These are phyloP conservation scores for Danio jaintianensis DNA, from an alignment of 2,797 vertebrate genomes.

Conservation along the genomic window DNA sequence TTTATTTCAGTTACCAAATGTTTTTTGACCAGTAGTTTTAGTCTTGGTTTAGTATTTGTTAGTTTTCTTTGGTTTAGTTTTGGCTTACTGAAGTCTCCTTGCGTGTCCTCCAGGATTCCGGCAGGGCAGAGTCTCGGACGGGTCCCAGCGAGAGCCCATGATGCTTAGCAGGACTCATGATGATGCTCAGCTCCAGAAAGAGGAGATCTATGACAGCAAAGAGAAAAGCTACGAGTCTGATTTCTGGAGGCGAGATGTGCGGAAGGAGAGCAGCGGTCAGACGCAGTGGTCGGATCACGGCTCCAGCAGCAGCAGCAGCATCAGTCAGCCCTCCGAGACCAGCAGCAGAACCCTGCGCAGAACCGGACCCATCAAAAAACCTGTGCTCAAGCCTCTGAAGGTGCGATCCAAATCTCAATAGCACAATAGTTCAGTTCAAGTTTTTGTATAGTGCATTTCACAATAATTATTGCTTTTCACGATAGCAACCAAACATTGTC, in stretches of 20 bases:
- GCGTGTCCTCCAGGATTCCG: constrained; percentile 66
- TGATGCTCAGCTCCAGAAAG: constrained; percentile 22
- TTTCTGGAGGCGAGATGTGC: constrained; percentile 88
- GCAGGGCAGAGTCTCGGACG: constrained; percentile 79
- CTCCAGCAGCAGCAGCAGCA: constrained; percentile 71
- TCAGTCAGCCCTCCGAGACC: constrained; percentile 83
- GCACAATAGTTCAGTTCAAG: too few relatives aligned
- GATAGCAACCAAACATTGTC: too few relatives aligned
- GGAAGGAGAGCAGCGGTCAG: constrained; percentile 77
- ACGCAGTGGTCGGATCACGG: constrained; percentile 82
- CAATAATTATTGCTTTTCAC: too few relatives aligned
- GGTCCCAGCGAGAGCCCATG: constrained; percentile 71
- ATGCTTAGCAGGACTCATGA: too few relatives aligned
- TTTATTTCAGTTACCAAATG: too few relatives aligned
- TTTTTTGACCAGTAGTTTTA: too few relatives aligned
- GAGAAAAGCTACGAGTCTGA: constrained; percentile 77
- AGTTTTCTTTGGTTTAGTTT: too few relatives aligned
- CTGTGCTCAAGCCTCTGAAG: constrained; percentile 96
- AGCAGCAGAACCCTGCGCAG: constrained; percentile 83
- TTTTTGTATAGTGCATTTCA: too few relatives aligned
- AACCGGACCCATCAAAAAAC: constrained; percentile 96
- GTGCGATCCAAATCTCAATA: constrained; percentile 49
- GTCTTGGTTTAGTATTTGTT: too few relatives aligned
- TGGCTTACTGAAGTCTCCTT: too few relatives aligned
- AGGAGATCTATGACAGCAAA: constrained; percentile 70